Base-by-base conservation (phyloP, 2,888 invertebrate genomes). In the Archaeoteleia sp. region DNA sequence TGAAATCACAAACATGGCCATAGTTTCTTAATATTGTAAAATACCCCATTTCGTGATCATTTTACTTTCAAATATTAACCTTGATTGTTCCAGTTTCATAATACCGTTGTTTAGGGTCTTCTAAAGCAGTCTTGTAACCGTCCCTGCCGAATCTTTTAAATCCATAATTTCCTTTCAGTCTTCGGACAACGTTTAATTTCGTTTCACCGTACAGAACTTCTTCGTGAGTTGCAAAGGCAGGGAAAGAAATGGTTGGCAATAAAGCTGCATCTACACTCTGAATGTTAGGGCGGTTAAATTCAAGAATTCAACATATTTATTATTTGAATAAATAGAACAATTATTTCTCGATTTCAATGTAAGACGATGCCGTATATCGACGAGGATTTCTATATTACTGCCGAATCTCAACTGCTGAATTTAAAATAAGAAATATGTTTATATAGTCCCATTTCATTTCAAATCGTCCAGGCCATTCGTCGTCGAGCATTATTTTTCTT, bases 171-270 rank as follows among this genome's bases (percentile, higher is more conserved):
- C 98, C 96, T 84, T 93, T 92, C 49, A 99, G 87, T 72, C 93
- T 91, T 17, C 90, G 88, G 0, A 95, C 86, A 15, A 96, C 90
- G 84, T 96, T 97, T 6, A 90, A 88, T 82, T 98, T 95, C 0
- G 98, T 96, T 78, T 93, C 89, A 61, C 91, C 91, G 61, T 95
- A 94, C n/a, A 98, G 86, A 13, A 91, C 87, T 73, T 96, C 95
- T 83, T 98, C 98, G 78, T 99, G 99, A 0, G 98, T 97, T 0
- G 97, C 97, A 87, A 99, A 99, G 0, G 97, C 96, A 12, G 99
- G 99, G 88, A 97, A 99, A 12, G 97, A 96, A 78, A 99, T 91
- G 1, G 98, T 97, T 2, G 97, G 91, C 32, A 99, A 82, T 14
- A 99, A 87, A 0, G 97, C 93, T 0, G 94, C 91, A 87, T 99